phyloP scores from a whole-genome alignment of 2,113 vertebrate genomes.

The Hippocampus mohnikei region DNA sequence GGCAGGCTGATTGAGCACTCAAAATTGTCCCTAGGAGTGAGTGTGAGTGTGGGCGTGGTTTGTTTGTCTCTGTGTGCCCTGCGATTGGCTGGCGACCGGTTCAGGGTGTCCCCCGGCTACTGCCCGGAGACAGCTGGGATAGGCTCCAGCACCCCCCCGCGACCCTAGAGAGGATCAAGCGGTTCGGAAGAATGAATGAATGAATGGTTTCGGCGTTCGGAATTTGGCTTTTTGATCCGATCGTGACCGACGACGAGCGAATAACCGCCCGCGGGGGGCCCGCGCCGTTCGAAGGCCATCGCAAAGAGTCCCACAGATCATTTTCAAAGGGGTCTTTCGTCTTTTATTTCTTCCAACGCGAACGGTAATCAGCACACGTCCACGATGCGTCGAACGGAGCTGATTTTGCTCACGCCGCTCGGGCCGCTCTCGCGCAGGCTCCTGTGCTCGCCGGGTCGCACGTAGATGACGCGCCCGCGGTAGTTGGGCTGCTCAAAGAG shows the following conservation, averaged over 20 bases:
- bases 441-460: conserved; percentile 64
- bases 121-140: too few species aligned
- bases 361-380: conserved; percentile 44
- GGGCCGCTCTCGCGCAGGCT: conserved; percentile 48
- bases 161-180: too few species aligned
- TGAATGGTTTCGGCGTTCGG: neutral
- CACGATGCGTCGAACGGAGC: conserved; percentile 56
- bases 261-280: neutral
- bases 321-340: neutral
- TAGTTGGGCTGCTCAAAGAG: conserved; percentile 67
- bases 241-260: neutral
- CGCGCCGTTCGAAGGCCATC: neutral
- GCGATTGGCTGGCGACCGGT: too few species aligned
- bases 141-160: too few species aligned
- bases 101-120: too few species aligned
- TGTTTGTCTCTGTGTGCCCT: too few species aligned
- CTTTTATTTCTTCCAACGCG: neutral
- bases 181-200: too few species aligned
- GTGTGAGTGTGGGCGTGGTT: too few species aligned
- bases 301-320: neutral
- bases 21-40: too few species aligned
- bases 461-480: conserved; percentile 58
- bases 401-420: conserved; percentile 43
- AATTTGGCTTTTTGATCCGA: neutral
- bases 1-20: too few species aligned